phyloP scores from a whole-genome alignment of 2,888 invertebrate species.

The Drosophila colorata region DNA sequence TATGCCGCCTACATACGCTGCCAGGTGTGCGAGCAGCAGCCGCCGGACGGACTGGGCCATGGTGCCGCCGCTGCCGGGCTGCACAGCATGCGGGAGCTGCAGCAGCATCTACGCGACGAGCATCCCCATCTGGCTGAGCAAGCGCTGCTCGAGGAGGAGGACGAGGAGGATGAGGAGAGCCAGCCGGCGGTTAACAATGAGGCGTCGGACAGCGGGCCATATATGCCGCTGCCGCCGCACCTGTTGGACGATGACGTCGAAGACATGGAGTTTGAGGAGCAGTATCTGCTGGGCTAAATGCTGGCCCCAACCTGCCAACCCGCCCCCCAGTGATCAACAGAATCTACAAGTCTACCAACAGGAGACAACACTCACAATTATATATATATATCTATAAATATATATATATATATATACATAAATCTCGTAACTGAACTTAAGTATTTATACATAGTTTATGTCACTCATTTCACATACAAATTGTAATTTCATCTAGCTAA shows the following conservation, averaged over 20 bases:
- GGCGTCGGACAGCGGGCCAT: conserved; percentile 35
- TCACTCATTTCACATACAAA: conserved; percentile 15
- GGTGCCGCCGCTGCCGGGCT: conserved; percentile 35
- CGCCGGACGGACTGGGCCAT: conserved; percentile 31
- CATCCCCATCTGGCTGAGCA: conserved; percentile 61
- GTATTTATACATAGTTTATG: conserved; percentile 37
- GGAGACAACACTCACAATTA: conserved; percentile 14
- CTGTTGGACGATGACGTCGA: conserved; percentile 62
- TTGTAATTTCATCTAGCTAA: conserved; percentile 27
- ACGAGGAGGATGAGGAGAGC: conserved; percentile 4
- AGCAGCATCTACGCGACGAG: conserved; percentile 72
- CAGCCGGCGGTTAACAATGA: conserved; percentile 12
- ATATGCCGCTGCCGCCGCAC: conserved; percentile 74
- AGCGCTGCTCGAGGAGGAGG: conserved; percentile 22
- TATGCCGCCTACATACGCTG: conserved; percentile 78
- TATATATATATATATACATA: conserved; percentile 1
- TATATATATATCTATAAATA: neutral
- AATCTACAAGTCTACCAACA: conserved; percentile 22
- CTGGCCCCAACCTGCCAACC: conserved; percentile 10
- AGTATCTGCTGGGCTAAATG: conserved; percentile 66
- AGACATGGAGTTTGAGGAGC: conserved; percentile 65
- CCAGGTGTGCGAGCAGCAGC: conserved; percentile 65
- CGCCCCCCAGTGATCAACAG: conserved; percentile 25
- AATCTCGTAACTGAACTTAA: conserved; percentile 27
- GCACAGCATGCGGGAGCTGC: conserved; percentile 70